Evolutionary conservation across 2,797 vertebrate species (phyloP), one percentile per base, ranked within the genome.

Genomic region (Enteromius anoplus): DNA sequence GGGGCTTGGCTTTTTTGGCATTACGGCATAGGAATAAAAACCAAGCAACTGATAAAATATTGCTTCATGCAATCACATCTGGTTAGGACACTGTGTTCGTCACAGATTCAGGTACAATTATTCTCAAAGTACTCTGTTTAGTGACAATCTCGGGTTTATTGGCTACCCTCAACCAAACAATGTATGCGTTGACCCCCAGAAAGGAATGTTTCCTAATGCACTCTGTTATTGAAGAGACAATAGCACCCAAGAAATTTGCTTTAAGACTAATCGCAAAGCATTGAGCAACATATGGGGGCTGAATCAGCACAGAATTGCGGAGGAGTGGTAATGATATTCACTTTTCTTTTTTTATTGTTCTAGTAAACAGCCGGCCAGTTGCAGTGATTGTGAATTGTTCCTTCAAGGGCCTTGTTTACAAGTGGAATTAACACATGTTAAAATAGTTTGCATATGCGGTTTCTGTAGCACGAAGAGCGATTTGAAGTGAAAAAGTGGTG

Each of bases 301-400:
- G 19, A 49, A 76, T 66, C 60, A 66, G 2, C 47, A 17, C 26
- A 51, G 72, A 66, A 53, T n/a, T 75, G 68, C 2, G 8, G 53
- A 80, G 78, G 53, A 80, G 53, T 60, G 37, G 2, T 71, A 72
- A 64, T 81, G 14, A 23, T 51, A 51, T 51, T 81, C 23, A 34
- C 6, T n/a, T n/a, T 80, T 34, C 19, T n/a, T 80, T 7, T 40
- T 49, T 12, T 47, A 32, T 23, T 49, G 21, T 82, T 65, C 15
- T 32, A n/a, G 17, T 68, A 72, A 82, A 82, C 60, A 75, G 45
- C 29, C n/a, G 7, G n/a, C 60, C 80, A 75, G 45, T 82, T 75
- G 45, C 5, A 0, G 58, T 82, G 66, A 82, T 82, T 75, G 58
- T 5, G 42, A 75, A 82, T 42, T 17, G n/a, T 82, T 68, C 34